These are phyloP conservation scores for Watersipora subatra DNA, from an alignment of 1,140 invertebrate species.

Conservation along the genomic window DNA sequence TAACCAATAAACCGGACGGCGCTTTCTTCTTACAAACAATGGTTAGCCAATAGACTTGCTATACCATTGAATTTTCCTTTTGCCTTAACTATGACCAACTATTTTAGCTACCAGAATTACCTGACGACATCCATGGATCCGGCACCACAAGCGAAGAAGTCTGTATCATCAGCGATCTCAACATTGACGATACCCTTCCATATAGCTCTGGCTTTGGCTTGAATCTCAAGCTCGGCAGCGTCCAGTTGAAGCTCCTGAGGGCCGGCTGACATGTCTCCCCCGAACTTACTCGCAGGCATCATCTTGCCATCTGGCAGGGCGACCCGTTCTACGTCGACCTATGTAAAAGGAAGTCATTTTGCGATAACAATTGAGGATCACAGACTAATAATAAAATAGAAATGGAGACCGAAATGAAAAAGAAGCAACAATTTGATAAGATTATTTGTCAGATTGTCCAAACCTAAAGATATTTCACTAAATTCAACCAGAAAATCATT, in stretches of 20 bases:
- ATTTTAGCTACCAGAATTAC: constrained; percentile 25
- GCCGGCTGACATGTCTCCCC: constrained; percentile 43
- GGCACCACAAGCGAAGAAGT: constrained; percentile 82
- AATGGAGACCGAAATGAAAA: too few relatives aligned
- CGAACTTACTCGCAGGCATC: constrained; percentile 68
- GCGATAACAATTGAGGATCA: neutral
- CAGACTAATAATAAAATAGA: too few relatives aligned
- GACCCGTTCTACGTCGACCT: constrained; percentile 13
- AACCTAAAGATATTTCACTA: too few relatives aligned
- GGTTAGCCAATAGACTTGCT: too few relatives aligned
- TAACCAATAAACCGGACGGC: too few relatives aligned
- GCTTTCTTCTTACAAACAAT: too few relatives aligned
- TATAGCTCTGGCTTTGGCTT: constrained; percentile 47
- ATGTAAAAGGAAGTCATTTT: neutral
- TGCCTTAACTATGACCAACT: neutral
- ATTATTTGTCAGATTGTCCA: too few relatives aligned
- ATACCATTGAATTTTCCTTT: too few relatives aligned
- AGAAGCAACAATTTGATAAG: too few relatives aligned
- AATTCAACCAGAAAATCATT: too few relatives aligned
- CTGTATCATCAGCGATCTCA: constrained; percentile 61
- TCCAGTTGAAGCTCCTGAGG: constrained; percentile 53
- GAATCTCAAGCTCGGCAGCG: constrained; percentile 56
- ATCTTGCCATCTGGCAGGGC: constrained; percentile 60
- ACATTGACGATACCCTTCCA: constrained; percentile 73
- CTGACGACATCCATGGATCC: constrained; percentile 91